A percentile compares a stretch with the other conserved stretches of the same genome.
Evolutionary conservation across 2,113 vertebrate species (phyloP).

Genomic region (Pygoscelis antarcticus): DNA sequence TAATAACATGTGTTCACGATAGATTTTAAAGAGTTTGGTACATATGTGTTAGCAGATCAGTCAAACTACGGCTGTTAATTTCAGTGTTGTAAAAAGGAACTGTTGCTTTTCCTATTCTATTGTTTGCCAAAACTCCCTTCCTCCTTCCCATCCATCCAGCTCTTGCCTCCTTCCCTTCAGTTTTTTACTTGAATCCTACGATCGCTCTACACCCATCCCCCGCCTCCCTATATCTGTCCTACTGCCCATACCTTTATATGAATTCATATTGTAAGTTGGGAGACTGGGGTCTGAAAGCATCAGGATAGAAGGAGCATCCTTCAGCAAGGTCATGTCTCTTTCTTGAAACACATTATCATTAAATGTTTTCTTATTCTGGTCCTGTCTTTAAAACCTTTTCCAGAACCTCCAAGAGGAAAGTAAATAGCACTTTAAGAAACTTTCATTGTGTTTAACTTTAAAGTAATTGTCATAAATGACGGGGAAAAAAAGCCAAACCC

Average conservation of each 20-base stretch:
- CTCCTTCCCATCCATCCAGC: neutral
- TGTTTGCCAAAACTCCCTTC: neutral
- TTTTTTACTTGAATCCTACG: neutral
- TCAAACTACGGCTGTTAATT: neutral
- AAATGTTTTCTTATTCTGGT: neutral
- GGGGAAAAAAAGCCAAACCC: fast-evolving
- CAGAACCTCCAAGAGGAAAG: neutral
- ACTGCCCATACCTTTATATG: neutral
- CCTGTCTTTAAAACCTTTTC: neutral
- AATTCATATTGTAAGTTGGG: neutral
- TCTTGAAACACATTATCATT: neutral
- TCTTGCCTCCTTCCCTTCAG: neutral
- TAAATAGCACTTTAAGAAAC: neutral
- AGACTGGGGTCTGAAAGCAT: neutral
- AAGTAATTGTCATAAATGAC: neutral
- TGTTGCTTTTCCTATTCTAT: neutral
- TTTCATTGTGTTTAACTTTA: neutral
- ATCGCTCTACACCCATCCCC: neutral
- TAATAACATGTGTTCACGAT: neutral
- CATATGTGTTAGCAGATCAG: neutral
- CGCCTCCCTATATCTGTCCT: neutral
- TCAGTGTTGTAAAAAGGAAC: neutral
- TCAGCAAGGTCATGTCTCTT: neutral
- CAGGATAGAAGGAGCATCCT: neutral
- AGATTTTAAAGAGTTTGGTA: neutral